Evolutionary conservation across 2,797 vertebrate genomes (phyloP).

Genomic region (Lacerta agilis): DNA sequence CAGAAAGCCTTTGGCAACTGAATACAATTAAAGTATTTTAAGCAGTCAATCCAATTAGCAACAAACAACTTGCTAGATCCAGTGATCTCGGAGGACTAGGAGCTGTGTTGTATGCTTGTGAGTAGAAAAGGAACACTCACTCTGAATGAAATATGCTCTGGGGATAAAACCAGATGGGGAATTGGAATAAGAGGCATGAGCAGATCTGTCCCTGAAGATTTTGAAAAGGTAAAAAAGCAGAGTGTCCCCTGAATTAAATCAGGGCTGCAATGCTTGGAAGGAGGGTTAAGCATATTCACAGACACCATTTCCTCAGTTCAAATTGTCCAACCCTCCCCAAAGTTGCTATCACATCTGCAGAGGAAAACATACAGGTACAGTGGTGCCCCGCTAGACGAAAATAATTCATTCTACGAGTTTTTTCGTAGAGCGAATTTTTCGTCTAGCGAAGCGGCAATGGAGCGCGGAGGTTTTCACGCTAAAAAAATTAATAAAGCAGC

Average conservation of each 20-base stretch:
- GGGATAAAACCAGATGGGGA: background rate
- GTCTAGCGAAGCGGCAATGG: too few relatives aligned
- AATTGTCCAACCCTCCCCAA: background rate
- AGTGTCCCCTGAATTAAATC: background rate
- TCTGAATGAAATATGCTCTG: background rate
- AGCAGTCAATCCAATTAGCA: slow-evolving; percentile 61
- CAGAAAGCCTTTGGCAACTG: slow-evolving; percentile 62
- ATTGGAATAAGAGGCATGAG: background rate
- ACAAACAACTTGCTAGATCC: slow-evolving; percentile 28
- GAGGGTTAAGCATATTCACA: background rate
- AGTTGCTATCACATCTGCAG: background rate
- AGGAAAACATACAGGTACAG: background rate
- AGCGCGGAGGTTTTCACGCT: too few relatives aligned
- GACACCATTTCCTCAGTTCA: background rate
- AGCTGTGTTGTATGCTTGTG: background rate
- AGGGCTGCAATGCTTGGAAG: background rate
- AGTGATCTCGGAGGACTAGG: background rate
- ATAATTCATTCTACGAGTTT: too few relatives aligned
- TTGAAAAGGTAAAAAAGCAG: background rate
- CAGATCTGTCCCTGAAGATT: background rate
- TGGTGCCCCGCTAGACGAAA: too few relatives aligned
- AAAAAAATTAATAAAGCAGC: too few relatives aligned
- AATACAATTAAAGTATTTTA: slow-evolving; percentile 66
- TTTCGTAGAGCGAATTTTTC: too few relatives aligned
- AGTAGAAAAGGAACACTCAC: background rate